Conservation (phyloP, 2,113 vertebrate genomes). For the Cyanoderma ruficeps region DNA sequence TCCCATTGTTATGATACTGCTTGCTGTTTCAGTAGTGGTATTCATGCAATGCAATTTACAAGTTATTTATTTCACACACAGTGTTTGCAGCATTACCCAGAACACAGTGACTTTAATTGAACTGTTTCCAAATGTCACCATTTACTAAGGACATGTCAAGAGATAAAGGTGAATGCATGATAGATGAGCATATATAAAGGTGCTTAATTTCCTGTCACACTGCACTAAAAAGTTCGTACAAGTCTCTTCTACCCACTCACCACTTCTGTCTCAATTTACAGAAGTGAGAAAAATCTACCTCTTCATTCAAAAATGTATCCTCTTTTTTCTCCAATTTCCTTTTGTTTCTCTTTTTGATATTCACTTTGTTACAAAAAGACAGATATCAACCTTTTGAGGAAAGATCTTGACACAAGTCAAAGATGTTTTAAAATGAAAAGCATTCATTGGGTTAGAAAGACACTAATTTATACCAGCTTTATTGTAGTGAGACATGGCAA, state of each 20-base stretch:
- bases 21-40: not conserved
- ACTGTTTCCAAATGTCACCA: slow-evolving; percentile 63
- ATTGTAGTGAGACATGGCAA: not conserved
- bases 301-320: not conserved
- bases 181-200: slow-evolving; percentile 58
- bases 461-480: not conserved
- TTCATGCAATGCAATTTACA: not conserved
- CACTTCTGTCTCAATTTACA: not conserved
- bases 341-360: not conserved
- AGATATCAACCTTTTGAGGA: not conserved
- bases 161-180: slow-evolving; percentile 71
- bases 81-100: not conserved
- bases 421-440: not conserved
- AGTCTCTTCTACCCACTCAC: not conserved
- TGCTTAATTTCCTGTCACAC: slow-evolving; percentile 63
- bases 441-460: not conserved
- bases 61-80: slow-evolving; percentile 24
- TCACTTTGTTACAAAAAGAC: not conserved
- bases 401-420: not conserved
- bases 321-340: not conserved
- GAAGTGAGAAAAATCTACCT: not conserved
- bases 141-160: slow-evolving; percentile 55
- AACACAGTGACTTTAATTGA: slow-evolving; percentile 63
- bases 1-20: not conserved
- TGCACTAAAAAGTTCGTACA: slow-evolving; percentile 5